Evolutionary conservation across 2,113 vertebrate genomes (phyloP).

Genomic region (Colistium nudipinnis): DNA sequence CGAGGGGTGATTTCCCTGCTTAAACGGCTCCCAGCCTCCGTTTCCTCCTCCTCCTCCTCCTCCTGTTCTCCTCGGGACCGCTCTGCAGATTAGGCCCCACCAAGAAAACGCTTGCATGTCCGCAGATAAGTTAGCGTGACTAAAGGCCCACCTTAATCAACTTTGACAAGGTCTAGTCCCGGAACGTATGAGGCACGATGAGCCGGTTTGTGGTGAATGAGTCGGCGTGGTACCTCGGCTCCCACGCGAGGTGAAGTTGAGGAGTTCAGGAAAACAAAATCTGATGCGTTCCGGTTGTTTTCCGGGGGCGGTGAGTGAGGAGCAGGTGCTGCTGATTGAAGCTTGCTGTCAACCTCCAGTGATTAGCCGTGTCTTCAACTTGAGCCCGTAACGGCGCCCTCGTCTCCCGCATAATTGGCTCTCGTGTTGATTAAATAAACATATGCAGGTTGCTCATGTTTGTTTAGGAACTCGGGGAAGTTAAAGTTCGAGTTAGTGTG

Average conservation of each 20-base stretch:
- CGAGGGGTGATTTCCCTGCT: conserved; percentile 14
- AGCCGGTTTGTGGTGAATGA: conserved; percentile 11
- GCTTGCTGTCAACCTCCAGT: conserved; percentile 52
- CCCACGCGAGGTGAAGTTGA: conserved; percentile 11
- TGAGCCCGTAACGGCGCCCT: conserved; percentile 67
- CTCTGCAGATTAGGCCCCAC: conserved; percentile 28
- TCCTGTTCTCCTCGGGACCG: conserved; percentile 1
- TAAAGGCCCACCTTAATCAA: conserved; percentile 55
- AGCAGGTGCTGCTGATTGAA: conserved; percentile 72
- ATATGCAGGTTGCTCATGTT: conserved; percentile 72
- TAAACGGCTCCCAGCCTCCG: conserved; percentile 2
- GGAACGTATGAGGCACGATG: conserved; percentile 34
- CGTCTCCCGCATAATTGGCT: conserved; percentile 75
- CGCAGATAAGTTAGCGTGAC: conserved; percentile 42
- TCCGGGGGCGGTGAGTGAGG: conserved; percentile 15
- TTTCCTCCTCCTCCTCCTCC: background rate
- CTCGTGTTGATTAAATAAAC: conserved; percentile 81
- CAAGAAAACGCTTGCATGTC: conserved; percentile 8
- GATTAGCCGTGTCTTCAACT: conserved; percentile 60
- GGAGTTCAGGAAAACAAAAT: conserved; percentile 51
- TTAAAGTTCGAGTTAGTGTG: conserved; percentile 50
- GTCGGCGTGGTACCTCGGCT: background rate
- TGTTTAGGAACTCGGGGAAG: conserved; percentile 63
- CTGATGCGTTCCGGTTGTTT: conserved; percentile 38
- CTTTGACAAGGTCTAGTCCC: conserved; percentile 52